Evolutionary conservation across 2,113 vertebrate genomes (phyloP).

Genomic region (Notarius quadriscutis): DNA sequence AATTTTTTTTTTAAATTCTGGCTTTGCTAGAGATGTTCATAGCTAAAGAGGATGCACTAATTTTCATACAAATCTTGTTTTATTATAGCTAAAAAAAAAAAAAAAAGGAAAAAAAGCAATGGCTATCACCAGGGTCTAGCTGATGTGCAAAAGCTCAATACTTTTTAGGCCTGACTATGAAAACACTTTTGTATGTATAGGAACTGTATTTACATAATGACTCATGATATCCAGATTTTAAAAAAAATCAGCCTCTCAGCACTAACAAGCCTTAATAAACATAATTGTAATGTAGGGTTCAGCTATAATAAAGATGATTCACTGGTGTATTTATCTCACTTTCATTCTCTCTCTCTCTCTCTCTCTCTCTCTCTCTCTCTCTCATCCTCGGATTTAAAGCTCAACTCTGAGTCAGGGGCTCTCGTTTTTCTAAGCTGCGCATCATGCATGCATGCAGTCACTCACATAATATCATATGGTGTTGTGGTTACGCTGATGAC

Average conservation of each 20-base stretch:
- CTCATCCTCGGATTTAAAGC: neutral
- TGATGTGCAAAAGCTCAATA: neutral
- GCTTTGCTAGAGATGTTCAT: neutral
- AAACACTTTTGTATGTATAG: neutral
- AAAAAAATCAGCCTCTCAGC: neutral
- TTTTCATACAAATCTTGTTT: neutral
- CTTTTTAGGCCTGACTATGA: no score
- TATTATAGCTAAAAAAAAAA: neutral
- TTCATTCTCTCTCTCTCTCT: neutral
- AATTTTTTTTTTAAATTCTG: neutral
- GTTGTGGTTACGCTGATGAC: conserved; percentile 6
- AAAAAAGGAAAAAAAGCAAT: neutral
- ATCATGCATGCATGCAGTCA: neutral
- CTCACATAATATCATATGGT: conserved; percentile 2
- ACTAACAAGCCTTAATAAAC: neutral
- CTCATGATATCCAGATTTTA: neutral
- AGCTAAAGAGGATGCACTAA: neutral
- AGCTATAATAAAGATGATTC: neutral
- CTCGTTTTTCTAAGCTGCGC: neutral
- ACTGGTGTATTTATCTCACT: neutral
- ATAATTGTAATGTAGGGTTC: neutral
- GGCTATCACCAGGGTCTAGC: neutral
- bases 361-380: neutral
- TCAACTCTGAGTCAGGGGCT: neutral
- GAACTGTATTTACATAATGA: conserved; percentile 1